Conservation (phyloP, 2,113 vertebrate genomes). For the Charadrius vociferus region DNA sequence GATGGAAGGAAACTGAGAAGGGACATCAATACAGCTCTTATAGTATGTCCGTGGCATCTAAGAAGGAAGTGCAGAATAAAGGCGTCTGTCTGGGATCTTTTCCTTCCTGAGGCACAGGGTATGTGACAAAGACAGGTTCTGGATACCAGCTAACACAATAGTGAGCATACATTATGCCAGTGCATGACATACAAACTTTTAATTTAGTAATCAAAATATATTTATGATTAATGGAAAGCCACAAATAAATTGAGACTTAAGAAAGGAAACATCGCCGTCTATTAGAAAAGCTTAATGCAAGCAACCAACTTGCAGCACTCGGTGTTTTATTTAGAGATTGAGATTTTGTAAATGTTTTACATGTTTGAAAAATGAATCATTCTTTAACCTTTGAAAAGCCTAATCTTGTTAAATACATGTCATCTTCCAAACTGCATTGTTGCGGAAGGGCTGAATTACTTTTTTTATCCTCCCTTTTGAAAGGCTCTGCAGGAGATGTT, state of each 20-base stretch:
- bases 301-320: neutral
- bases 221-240: neutral
- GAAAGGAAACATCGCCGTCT: neutral
- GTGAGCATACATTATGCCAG: neutral
- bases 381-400: neutral
- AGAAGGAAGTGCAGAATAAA: neutral
- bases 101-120: neutral
- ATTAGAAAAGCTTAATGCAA: neutral
- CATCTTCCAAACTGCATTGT: neutral
- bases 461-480: neutral
- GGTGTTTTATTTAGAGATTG: neutral
- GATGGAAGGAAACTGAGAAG: neutral
- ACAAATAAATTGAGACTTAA: neutral
- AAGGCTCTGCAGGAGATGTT: neutral
- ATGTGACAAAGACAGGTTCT: neutral
- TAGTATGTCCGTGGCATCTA: neutral
- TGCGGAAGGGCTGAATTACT: neutral
- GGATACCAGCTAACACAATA: neutral
- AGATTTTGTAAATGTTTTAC: neutral
- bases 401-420: neutral
- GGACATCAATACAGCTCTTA: neutral
- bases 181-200: neutral
- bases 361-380: neutral
- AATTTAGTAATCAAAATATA: neutral
- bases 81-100: neutral